Evolutionary conservation across 2,113 vertebrate species (phyloP).

Genomic region (Sceloporus undulatus): DNA sequence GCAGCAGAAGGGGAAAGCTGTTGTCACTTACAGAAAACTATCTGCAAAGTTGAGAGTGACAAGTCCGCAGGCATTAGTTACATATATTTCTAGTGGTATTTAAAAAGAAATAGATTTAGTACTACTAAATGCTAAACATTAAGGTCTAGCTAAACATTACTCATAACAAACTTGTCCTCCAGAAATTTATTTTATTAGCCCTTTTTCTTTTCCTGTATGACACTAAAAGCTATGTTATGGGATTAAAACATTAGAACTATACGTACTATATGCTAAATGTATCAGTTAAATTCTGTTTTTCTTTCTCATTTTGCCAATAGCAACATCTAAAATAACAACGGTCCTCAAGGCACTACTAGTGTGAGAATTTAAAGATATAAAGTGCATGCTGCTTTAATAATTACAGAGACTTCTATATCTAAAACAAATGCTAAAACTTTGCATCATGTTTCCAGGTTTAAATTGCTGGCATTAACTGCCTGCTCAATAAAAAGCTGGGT

Average conservation of each 20-base stretch:
- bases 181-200: too few species aligned
- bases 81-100: neutral
- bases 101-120: neutral
- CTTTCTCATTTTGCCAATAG: constrained; percentile 49
- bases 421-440: constrained; percentile 73
- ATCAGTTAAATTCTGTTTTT: constrained; percentile 49
- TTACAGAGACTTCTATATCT: constrained; percentile 66
- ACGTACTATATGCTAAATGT: constrained; percentile 32
- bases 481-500: constrained; percentile 59
- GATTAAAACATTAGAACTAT: neutral
- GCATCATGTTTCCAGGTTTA: constrained; percentile 67
- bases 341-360: constrained; percentile 60
- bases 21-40: neutral
- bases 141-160: neutral
- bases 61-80: neutral
- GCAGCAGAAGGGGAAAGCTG: neutral
- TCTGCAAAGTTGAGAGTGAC: neutral
- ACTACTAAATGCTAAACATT: neutral
- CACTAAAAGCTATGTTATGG: neutral
- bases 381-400: constrained; percentile 60
- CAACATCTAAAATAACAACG: constrained; percentile 60
- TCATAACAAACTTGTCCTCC: neutral
- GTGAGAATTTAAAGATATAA: constrained; percentile 59
- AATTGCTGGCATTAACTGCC: constrained; percentile 70
- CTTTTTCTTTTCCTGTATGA: too few species aligned